Conservation (phyloP, 1,140 invertebrate genomes). For the Colletes latitarsis region DNA sequence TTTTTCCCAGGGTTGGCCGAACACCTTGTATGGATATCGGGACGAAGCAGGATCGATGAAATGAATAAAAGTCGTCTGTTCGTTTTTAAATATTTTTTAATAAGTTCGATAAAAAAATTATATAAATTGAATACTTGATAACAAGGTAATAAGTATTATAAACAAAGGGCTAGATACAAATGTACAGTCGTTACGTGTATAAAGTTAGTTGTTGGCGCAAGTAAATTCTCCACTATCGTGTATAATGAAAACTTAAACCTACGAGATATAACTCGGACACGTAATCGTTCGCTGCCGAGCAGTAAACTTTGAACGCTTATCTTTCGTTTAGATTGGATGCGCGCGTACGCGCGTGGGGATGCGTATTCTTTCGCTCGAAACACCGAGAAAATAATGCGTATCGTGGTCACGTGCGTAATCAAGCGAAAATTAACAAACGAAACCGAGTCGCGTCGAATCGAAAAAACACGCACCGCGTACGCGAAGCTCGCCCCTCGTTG, state of each 20-base stretch:
- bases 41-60: no score
- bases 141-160: slow-evolving; percentile 82
- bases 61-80: slow-evolving; percentile 33
- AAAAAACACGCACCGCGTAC: not conserved
- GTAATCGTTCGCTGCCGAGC: slow-evolving; percentile 50
- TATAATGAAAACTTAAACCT: slow-evolving; percentile 76
- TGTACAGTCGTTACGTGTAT: slow-evolving; percentile 78
- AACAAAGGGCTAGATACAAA: slow-evolving; percentile 82
- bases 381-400: not conserved
- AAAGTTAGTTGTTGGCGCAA: slow-evolving; percentile 79
- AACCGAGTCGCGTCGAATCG: not conserved
- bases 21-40: no score
- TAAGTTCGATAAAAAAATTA: slow-evolving; percentile 82
- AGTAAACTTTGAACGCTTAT: not conserved
- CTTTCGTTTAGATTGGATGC: not conserved
- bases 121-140: slow-evolving; percentile 82
- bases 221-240: slow-evolving; percentile 69
- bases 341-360: no score
- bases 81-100: slow-evolving; percentile 82
- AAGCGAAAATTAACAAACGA: not conserved
- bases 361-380: not conserved
- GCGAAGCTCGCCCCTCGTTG: no score
- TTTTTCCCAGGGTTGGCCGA: no score
- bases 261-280: slow-evolving; percentile 75
- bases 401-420: not conserved